phyloP scores from a whole-genome alignment of 2,113 vertebrate species.

The Cottus gobio region DNA sequence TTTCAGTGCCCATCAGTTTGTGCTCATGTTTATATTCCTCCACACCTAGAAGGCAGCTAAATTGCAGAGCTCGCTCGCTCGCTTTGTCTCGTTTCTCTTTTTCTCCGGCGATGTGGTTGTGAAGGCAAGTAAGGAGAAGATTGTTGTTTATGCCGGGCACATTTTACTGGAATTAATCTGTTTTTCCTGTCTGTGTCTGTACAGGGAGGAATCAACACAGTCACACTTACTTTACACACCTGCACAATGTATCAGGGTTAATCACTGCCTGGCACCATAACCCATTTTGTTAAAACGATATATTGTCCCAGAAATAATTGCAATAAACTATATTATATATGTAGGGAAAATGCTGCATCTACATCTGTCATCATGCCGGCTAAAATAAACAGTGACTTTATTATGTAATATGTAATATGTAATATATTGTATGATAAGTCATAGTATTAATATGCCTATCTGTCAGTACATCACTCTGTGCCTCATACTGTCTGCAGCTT shows the following conservation, averaged over 20 bases:
- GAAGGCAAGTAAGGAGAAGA: neutral
- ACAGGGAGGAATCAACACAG: neutral
- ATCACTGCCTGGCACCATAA: neutral
- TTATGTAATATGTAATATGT: too few relatives aligned
- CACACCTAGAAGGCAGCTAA: slow-evolving; percentile 9
- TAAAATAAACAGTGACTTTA: neutral
- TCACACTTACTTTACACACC: neutral
- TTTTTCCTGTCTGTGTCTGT: neutral
- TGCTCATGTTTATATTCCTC: slow-evolving; percentile 31
- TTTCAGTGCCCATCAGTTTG: slow-evolving; percentile 14
- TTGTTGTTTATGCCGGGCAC: slow-evolving; percentile 32
- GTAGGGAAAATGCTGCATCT: neutral
- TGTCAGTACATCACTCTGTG: slow-evolving; percentile 1
- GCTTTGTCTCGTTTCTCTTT: neutral
- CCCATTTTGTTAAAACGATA: neutral
- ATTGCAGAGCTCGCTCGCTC: neutral
- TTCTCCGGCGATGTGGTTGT: slow-evolving; percentile 1
- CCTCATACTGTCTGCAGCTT: neutral
- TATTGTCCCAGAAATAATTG: neutral
- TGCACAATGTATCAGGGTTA: slow-evolving; percentile 22
- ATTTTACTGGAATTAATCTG: slow-evolving; percentile 11
- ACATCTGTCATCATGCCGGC: neutral
- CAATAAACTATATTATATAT: neutral
- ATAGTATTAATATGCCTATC: neutral
- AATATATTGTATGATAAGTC: neutral